Conservation (phyloP, 1,140 invertebrate genomes). For the Aphidius ervi region DNA sequence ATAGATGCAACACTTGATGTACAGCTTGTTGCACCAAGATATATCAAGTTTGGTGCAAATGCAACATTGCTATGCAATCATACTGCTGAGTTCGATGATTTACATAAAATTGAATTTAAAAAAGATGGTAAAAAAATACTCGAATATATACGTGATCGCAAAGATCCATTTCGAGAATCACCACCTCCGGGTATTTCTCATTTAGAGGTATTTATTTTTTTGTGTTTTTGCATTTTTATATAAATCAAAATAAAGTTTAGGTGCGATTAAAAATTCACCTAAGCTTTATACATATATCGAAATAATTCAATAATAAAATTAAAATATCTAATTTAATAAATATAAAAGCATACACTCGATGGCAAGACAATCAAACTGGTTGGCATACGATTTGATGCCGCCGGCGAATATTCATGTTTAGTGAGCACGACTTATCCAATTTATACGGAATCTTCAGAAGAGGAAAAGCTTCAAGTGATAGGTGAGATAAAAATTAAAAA, state of each 20-base stretch:
- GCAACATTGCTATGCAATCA: conserved; percentile 51
- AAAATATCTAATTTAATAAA: conserved; percentile 33
- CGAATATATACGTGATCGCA: conserved; percentile 71
- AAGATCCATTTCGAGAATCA: conserved; percentile 66
- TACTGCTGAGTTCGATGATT: conserved; percentile 42
- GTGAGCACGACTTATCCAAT: conserved; percentile 73
- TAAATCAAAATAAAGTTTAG: no score
- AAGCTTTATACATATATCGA: no score
- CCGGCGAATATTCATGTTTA: conserved; percentile 70
- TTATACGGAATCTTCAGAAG: conserved; percentile 68
- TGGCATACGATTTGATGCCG: conserved; percentile 68
- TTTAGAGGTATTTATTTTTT: conserved; percentile 59
- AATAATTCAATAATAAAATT: not conserved
- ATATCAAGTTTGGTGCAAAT: conserved; percentile 45
- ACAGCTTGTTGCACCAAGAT: conserved; percentile 48
- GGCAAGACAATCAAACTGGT: conserved; percentile 70
- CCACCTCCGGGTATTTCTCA: conserved; percentile 60
- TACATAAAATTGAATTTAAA: conserved; percentile 65
- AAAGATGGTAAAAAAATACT: conserved; percentile 72
- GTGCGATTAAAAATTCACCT: no score
- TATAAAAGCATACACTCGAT: conserved; percentile 64
- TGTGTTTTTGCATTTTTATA: no score
- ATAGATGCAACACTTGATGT: conserved; percentile 44
- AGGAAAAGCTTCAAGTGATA: conserved; percentile 70
- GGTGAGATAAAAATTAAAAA: conserved; percentile 53